Evolutionary conservation across 2,113 vertebrate genomes (phyloP).

Genomic region (Eonycteris spelaea): DNA sequence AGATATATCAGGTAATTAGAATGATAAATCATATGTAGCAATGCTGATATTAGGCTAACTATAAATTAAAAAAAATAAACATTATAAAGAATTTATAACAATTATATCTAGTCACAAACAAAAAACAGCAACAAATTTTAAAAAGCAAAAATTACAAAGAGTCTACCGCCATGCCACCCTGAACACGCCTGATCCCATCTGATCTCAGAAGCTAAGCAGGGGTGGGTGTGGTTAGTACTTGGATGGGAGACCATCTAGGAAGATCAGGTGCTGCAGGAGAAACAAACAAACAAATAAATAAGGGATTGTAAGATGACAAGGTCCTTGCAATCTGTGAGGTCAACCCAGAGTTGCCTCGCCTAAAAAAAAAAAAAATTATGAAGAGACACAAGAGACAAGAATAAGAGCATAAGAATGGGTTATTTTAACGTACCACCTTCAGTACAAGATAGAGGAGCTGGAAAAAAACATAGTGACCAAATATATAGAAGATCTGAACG

Average conservation of each 20-base stretch:
- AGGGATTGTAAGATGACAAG: no score
- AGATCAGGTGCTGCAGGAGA: no score
- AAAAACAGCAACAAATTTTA: neutral
- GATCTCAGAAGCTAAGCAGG: no score
- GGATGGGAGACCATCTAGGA: no score
- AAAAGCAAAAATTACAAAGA: neutral
- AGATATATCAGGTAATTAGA: neutral
- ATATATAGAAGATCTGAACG: neutral
- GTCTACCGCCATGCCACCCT: no score
- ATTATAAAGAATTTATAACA: neutral
- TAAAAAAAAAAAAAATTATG: neutral
- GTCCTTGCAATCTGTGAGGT: no score
- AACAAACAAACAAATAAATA: no score
- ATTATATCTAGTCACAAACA: neutral
- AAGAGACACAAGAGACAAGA: neutral
- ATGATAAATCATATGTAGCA: neutral
- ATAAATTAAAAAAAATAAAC: neutral
- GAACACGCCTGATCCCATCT: no score
- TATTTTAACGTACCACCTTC: neutral
- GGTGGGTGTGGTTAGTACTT: no score
- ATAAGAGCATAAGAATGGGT: neutral
- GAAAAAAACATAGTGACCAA: neutral
- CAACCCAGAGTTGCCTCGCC: no score
- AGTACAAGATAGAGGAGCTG: neutral
- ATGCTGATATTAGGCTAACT: neutral